phyloP scores from a whole-genome alignment of 1,140 invertebrate species.

The Branchinecta lynchi region DNA sequence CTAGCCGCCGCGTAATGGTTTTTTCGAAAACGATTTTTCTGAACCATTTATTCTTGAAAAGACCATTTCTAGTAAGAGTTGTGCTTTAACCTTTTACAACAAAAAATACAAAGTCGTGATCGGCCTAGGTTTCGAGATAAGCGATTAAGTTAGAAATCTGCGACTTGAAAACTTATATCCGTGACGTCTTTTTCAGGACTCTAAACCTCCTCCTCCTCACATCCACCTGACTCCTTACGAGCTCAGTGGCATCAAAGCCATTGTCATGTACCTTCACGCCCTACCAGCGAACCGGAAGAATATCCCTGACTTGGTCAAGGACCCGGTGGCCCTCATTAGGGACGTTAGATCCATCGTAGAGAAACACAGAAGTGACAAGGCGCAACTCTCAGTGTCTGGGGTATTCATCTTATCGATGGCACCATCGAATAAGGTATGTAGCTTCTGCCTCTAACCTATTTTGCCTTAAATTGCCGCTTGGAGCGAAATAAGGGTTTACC shows the following conservation, averaged over 20 bases:
- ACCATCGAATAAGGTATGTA: neutral
- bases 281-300: constrained; percentile 75
- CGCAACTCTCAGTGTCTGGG: constrained; percentile 63
- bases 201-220: constrained; percentile 20
- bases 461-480: no score
- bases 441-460: neutral
- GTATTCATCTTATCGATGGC: constrained; percentile 44
- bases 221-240: constrained; percentile 44
- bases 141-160: no score
- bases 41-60: no score
- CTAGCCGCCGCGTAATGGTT: no score
- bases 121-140: no score
- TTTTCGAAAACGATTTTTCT: no score
- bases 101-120: no score
- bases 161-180: no score
- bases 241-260: constrained; percentile 73
- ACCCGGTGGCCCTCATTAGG: constrained; percentile 72
- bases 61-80: no score
- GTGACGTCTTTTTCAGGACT: neutral
- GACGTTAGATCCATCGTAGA: constrained; percentile 75
- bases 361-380: constrained; percentile 69
- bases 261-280: constrained; percentile 77
- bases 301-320: constrained; percentile 73
- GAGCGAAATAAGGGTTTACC: no score
- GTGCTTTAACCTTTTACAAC: no score